These are phyloP conservation scores for Ailurus styani DNA, from an alignment of 2,113 vertebrate genomes.

Conservation along the genomic window DNA sequence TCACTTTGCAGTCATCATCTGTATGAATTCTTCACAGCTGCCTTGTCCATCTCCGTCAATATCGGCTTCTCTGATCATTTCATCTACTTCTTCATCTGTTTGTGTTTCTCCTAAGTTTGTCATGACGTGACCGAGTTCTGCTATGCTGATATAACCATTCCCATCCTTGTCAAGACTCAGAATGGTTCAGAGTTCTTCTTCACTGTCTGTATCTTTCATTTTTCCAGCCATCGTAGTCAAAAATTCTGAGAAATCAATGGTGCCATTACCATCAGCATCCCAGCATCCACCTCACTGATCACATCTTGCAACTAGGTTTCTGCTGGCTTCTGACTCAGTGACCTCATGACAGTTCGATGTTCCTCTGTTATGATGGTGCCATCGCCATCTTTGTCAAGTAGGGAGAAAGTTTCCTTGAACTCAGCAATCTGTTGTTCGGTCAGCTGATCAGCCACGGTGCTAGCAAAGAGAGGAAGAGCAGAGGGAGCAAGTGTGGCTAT, in stretches of 20 bases:
- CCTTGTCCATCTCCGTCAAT: background rate
- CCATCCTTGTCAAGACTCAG: background rate
- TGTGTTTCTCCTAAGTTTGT: background rate
- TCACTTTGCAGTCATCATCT: background rate
- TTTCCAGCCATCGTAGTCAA: background rate
- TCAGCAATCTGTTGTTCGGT: background rate
- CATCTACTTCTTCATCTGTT: background rate
- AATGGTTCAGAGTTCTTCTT: background rate
- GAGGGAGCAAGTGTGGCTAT: conserved; percentile 24
- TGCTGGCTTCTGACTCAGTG: background rate
- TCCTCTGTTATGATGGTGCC: background rate
- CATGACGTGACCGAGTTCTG: background rate
- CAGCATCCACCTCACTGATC: background rate
- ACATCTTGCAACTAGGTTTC: background rate
- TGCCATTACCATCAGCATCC: background rate
- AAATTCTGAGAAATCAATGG: background rate
- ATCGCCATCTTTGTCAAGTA: background rate
- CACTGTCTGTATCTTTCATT: background rate
- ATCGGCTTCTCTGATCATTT: background rate
- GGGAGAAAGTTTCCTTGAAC: background rate
- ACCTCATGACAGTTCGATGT: background rate
- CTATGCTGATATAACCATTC: background rate
- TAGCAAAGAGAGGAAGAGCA: conserved; percentile 10
- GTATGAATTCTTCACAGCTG: background rate
- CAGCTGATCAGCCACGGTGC: conserved; percentile 71